These are phyloP conservation scores for Chelmon rostratus DNA, from an alignment of 2,797 vertebrate species.

Conservation along the genomic window DNA sequence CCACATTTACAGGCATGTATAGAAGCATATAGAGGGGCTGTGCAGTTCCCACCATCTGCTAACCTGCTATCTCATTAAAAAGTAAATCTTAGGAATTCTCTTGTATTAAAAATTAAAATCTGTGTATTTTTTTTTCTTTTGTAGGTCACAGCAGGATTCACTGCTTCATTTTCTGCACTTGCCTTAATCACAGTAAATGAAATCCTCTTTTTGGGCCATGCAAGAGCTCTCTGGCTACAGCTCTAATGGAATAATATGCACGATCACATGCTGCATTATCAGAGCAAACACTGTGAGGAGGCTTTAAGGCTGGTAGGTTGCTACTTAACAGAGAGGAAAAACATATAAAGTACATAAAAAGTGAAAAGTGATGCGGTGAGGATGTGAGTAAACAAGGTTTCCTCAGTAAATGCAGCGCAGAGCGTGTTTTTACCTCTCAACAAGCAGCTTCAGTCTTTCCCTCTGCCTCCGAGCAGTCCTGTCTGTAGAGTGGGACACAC, in stretches of 20 bases:
- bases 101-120: conserved; percentile 71
- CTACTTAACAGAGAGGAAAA: conserved; percentile 3
- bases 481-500: conserved; percentile 67
- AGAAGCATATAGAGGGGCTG: background rate
- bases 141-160: conserved; percentile 65
- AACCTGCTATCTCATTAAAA: conserved; percentile 65
- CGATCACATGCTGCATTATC: conserved; percentile 60
- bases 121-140: conserved; percentile 58
- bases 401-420: conserved; percentile 40
- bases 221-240: conserved; percentile 31
- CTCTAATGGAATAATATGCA: conserved; percentile 62
- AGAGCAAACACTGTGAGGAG: conserved; percentile 46
- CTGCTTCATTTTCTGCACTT: conserved; percentile 56
- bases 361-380: conserved; percentile 11
- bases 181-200: conserved; percentile 60
- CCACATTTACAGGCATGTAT: background rate
- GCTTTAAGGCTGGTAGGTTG: conserved; percentile 20
- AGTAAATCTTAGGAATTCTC: conserved; percentile 57
- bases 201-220: conserved; percentile 65
- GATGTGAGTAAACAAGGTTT: conserved; percentile 15
- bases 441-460: conserved; percentile 76
- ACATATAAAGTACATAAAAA: conserved; percentile 13
- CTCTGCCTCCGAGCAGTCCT: conserved; percentile 73
- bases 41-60: conserved; percentile 9
- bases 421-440: conserved; percentile 78